Evolutionary conservation across 1,140 invertebrate species (phyloP).

Genomic region (Limonius californicus): DNA sequence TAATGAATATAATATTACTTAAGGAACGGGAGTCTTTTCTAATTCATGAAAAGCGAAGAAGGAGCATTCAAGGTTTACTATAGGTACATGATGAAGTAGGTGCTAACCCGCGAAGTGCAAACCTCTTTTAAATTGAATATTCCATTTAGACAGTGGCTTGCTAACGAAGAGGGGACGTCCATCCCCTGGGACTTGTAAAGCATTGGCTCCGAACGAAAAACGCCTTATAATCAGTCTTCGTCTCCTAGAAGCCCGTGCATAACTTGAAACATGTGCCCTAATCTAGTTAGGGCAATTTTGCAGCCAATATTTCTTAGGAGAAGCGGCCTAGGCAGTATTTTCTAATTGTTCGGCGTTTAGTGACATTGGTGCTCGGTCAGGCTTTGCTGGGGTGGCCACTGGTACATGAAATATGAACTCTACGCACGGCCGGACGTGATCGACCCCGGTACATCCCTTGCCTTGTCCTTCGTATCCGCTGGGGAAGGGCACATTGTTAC

Average conservation of each 20-base stretch:
- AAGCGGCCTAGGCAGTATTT: slow-evolving; percentile 20
- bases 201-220: not conserved
- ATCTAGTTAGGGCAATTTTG: not conserved
- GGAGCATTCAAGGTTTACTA: too few species aligned
- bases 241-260: not conserved
- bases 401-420: slow-evolving; percentile 35
- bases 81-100: slow-evolving; percentile 22
- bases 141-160: slow-evolving; percentile 25
- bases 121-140: slow-evolving; percentile 25
- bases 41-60: too few species aligned
- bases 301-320: not conserved
- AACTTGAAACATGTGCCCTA: not conserved
- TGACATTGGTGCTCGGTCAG: slow-evolving; percentile 23
- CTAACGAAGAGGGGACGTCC: slow-evolving; percentile 19
- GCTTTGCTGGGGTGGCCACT: slow-evolving; percentile 16
- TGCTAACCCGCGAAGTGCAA: slow-evolving; percentile 17
- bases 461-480: slow-evolving; percentile 34
- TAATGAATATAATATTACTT: too few species aligned
- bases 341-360: slow-evolving; percentile 34
- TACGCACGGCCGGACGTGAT: slow-evolving; percentile 27
- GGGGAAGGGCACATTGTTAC: slow-evolving; percentile 10
- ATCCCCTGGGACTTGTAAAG: slow-evolving; percentile 10
- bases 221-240: slow-evolving; percentile 6
- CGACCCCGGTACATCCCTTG: slow-evolving; percentile 26
- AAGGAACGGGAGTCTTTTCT: too few species aligned